Percentiles rank a stretch among this genome's conserved stretches.
Evolutionary conservation across 2,888 invertebrate species (phyloP).

Genomic region (Gastrophysa polygoni): DNA sequence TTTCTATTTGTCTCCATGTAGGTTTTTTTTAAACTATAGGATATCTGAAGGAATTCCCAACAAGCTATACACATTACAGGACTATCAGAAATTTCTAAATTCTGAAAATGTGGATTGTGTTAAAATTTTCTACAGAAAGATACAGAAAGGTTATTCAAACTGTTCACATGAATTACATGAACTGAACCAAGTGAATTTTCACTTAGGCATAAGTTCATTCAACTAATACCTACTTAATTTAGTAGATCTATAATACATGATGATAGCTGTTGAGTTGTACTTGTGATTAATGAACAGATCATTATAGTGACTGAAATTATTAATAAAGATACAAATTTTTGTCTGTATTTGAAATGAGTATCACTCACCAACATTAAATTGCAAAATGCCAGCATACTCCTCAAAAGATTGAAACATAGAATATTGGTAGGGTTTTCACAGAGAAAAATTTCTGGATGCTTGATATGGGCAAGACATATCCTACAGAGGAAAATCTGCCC

Average conservation of each 20-base stretch:
- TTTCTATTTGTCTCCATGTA: slow-evolving; percentile 24
- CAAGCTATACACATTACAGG: slow-evolving; percentile 28
- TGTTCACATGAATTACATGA: no score
- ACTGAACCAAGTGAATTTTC: no score
- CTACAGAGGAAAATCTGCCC: slow-evolving; percentile 10
- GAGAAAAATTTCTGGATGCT: slow-evolving; percentile 18
- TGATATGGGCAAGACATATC: slow-evolving; percentile 18
- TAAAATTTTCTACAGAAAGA: background rate
- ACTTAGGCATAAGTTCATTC: no score
- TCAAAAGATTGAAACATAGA: slow-evolving; percentile 19
- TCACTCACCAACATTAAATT: slow-evolving; percentile 23
- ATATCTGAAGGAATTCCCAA: slow-evolving; percentile 26
- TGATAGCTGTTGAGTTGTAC: no score
- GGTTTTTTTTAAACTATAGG: slow-evolving; percentile 23
- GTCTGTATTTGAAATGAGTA: no score
- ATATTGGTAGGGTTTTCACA: slow-evolving; percentile 20
- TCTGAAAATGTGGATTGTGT: background rate
- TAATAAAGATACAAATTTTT: no score
- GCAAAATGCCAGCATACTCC: slow-evolving; percentile 21
- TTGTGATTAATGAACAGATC: no score
- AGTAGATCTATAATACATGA: no score
- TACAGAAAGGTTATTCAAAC: no score
- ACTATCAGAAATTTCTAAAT: slow-evolving; percentile 15
- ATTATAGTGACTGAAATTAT: no score
- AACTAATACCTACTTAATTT: no score